phyloP scores from a whole-genome alignment of 2,113 vertebrate genomes.

The Forbesichthys agassizii region DNA sequence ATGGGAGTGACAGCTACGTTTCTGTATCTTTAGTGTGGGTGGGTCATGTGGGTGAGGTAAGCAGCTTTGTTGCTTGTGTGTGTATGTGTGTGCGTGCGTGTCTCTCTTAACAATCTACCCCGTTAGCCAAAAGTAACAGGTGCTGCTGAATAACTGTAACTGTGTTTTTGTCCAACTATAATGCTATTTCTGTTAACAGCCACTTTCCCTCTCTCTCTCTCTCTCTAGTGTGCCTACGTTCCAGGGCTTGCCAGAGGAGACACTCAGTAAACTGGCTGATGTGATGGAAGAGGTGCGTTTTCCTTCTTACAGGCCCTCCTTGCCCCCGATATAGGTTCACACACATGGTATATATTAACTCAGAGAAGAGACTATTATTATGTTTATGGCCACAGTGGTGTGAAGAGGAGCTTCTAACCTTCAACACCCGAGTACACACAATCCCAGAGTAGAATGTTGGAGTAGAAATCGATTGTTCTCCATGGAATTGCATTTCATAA shows the following conservation, averaged over 20 bases:
- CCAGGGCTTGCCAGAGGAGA: constrained; percentile 91
- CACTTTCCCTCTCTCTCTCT: background rate
- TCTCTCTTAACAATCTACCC: background rate
- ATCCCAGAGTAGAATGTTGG: no score
- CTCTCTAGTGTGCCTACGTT: constrained; percentile 89
- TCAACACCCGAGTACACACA: no score
- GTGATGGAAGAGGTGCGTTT: constrained; percentile 92
- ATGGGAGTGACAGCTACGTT: no score
- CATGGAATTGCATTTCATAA: no score
- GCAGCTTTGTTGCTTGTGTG: constrained; percentile 2
- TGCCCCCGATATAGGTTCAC: no score
- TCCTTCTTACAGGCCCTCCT: background rate
- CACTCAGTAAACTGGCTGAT: constrained; percentile 92
- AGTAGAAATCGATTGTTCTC: no score
- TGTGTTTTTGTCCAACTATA: no score
- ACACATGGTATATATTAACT: no score
- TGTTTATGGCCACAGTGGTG: no score
- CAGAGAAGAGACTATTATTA: no score
- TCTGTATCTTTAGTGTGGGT: background rate
- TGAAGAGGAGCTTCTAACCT: no score
- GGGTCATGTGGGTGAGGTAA: background rate
- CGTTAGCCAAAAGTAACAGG: background rate
- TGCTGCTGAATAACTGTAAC: background rate
- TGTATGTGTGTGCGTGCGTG: constrained; percentile 7
- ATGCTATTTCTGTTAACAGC: no score